Evolutionary conservation across 2,797 vertebrate species (phyloP).

Genomic region (Tamandua tetradactyla): DNA sequence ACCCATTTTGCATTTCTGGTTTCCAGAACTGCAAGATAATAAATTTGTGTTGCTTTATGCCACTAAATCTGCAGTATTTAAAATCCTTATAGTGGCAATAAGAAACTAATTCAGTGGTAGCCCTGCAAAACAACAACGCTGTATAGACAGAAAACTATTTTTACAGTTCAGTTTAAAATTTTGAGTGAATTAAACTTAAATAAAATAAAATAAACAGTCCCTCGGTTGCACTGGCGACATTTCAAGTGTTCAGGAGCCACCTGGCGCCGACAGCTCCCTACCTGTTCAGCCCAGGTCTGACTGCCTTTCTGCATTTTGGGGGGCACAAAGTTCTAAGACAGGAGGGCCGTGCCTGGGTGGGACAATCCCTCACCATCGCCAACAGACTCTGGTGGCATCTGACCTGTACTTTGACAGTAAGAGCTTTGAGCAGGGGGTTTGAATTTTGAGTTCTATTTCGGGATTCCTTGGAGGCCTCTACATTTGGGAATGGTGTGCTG

Average conservation of each 20-base stretch:
- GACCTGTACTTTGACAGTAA: background rate
- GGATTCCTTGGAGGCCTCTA: background rate
- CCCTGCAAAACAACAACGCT: background rate
- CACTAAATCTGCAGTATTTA: background rate
- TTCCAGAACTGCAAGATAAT: background rate
- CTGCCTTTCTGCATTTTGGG: fast-evolving
- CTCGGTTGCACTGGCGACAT: background rate
- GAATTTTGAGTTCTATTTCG: background rate
- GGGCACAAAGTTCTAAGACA: no score
- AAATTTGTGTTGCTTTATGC: background rate
- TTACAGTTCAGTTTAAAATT: background rate
- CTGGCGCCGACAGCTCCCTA: fast-evolving
- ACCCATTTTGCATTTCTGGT: no score
- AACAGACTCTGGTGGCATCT: no score
- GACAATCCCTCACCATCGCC: fast-evolving
- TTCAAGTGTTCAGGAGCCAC: no score
- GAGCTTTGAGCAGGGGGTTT: background rate
- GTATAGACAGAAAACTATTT: background rate
- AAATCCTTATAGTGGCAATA: background rate
- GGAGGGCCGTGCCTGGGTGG: fast-evolving
- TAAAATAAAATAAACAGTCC: background rate
- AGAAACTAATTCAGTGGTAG: fast-evolving
- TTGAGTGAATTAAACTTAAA: background rate
- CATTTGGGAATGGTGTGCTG: background rate
- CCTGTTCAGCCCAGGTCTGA: background rate